These are phyloP conservation scores for Asteroscopus sphinx DNA, from an alignment of 2,888 invertebrate genomes.

Conservation along the genomic window DNA sequence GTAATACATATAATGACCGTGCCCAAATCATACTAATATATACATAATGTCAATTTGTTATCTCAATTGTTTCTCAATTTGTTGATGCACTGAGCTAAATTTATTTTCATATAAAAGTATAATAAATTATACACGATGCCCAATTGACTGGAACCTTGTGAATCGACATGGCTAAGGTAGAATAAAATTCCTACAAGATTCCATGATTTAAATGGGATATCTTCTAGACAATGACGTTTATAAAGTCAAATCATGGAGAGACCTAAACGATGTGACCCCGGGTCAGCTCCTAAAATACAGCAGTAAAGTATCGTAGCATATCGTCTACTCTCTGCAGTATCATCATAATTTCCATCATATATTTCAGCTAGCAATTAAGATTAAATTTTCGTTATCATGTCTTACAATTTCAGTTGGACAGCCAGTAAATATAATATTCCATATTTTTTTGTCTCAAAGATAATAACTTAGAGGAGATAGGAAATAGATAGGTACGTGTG, in stretches of 20 bases:
- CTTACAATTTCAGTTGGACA: background rate
- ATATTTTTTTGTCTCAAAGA: background rate
- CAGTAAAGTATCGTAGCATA: background rate
- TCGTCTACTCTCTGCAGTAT: too few relatives aligned
- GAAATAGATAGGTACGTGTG: background rate
- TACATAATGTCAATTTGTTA: too few relatives aligned
- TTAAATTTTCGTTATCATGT: too few relatives aligned
- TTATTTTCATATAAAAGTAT: conserved; percentile 14
- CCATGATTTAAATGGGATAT: too few relatives aligned
- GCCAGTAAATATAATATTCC: background rate
- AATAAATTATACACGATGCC: background rate
- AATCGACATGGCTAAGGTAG: too few relatives aligned
- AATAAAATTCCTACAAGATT: too few relatives aligned
- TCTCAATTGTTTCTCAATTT: too few relatives aligned
- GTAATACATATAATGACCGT: conserved; percentile 23
- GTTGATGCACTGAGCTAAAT: conserved; percentile 30
- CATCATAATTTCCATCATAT: too few relatives aligned
- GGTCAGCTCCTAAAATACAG: background rate
- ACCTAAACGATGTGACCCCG: background rate
- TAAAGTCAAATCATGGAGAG: background rate
- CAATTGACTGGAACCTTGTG: too few relatives aligned
- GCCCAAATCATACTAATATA: conserved; percentile 4
- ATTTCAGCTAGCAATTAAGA: too few relatives aligned
- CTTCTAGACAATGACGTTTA: too few relatives aligned
- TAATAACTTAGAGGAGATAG: conserved; percentile 2